Evolutionary conservation across 2,113 vertebrate genomes (phyloP).

Genomic region (Orcinus orca): DNA sequence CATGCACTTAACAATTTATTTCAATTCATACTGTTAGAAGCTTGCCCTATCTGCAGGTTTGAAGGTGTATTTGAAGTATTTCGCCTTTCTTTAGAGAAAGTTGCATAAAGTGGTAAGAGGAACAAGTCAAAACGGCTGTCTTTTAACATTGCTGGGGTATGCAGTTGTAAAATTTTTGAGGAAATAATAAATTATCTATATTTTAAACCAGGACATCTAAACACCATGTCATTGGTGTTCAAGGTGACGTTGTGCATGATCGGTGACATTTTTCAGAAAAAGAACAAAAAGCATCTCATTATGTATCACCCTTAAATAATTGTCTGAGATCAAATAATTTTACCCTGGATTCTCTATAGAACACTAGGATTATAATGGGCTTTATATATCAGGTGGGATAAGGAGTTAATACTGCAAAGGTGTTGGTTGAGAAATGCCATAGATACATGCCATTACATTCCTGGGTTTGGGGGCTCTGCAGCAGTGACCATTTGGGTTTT

Average conservation of each 20-base stretch:
- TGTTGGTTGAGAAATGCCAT: not conserved
- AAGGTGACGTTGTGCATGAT: not conserved
- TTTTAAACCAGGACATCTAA: not conserved
- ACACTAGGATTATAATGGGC: not conserved
- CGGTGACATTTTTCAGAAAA: not conserved
- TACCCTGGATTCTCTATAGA: not conserved
- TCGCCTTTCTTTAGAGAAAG: slow-evolving; percentile 42
- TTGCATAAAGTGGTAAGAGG: slow-evolving; percentile 28
- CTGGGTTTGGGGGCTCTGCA: not conserved
- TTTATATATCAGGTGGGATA: not conserved
- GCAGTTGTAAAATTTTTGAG: not conserved
- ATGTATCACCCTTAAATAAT: not conserved
- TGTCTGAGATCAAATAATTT: not conserved
- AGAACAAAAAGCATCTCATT: not conserved
- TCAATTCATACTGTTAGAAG: slow-evolving; percentile 51
- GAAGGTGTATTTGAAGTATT: slow-evolving; percentile 37
- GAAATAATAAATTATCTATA: slow-evolving; percentile 9
- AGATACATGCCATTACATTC: not conserved
- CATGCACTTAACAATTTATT: slow-evolving; percentile 71
- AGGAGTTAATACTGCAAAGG: not conserved
- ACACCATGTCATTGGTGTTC: not conserved
- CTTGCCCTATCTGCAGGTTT: slow-evolving; percentile 46
- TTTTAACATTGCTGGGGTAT: not conserved
- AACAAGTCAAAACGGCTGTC: not conserved
- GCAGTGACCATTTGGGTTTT: not conserved